Base-by-base conservation (phyloP, 2,888 invertebrate genomes). In the Scaptomyza caliginosa region DNA sequence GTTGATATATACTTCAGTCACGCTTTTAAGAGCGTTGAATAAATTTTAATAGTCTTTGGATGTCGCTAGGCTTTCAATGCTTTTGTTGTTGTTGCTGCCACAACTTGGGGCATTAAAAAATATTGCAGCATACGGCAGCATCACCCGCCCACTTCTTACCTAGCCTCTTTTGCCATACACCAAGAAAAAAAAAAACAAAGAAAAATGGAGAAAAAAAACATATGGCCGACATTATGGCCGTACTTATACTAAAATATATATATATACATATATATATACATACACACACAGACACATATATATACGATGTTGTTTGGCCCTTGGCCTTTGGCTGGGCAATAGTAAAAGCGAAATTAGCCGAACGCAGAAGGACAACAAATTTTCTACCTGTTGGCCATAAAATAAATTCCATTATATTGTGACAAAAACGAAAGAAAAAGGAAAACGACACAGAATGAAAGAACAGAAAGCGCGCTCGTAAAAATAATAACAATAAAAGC, bases 341-440 rank as follows among this genome's bases (percentile, higher is more conserved):
- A 81, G 81, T 81, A 86, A 84, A 86, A 81, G 82, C 79, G 60
- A 81, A 86, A 86, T 81, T 86, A 81, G 87, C 82, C 68, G 55
- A 63, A 70, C 84, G 78, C 77, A 56, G 55, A 65, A 65, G 79
- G 78, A 76, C 73, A 80, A 78, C 75, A 88, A 86, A 77, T 81
- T 79, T 86, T 85, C 74, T 82, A 89, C 88, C 89, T 88, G 89
- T 85, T 89, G 88, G 86, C 74, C 78, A 78, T 89, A 88, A 89
- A 89, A 88, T 83, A 84, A 79, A 82, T 88, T 79, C 79, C 74
- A 74, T 81, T 86, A 87, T 81, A 79, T 71, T 75, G 79, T 81
- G 72, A 75, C 76, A 75, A 75, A 75, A 75, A 46, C 46, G 21
- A 39, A 39, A 43, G 30, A 26, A 50, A 32, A 42, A 46, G 21